Evolutionary conservation across 2,888 invertebrate genomes (phyloP), one percentile per base, ranked within the genome.

Genomic region (Leptinotarsa juncta): DNA sequence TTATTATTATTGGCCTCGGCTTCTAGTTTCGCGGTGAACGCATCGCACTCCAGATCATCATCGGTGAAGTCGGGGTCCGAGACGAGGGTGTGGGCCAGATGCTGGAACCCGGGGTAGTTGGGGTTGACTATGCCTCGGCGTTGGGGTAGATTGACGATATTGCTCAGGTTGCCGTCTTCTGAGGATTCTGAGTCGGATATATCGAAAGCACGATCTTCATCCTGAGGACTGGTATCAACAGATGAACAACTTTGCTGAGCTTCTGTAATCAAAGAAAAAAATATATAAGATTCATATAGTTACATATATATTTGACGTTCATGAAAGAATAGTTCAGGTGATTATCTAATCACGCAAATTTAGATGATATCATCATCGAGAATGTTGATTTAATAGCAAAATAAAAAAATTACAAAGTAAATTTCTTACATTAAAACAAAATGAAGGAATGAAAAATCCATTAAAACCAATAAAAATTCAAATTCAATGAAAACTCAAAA

Each of bases 81-180:
- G 62, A 83, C 82, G 65, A 94, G 89, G 76, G 93, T 93, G 83
- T 94, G 93, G 20, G 94, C 95, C 83, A 95, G 90, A 87, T 95
- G 94, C 86, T 95, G 94, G 87, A 95, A 95, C 73, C 95, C 95
- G 26, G 95, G 93, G 88, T 95, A 95, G 88, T 95, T 95, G 69
- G 95, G 95, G 89, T 95, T 95, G 83, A 94, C 93, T 81, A 95
- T 94, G 80, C 95, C 93, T 90, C 69, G 71, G 16, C 49, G 76
- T 26, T 69, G 74, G 42, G 70, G 76, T 55, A 74, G 78, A 65
- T 42, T 75, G 67, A 67, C 78, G 62, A 72, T 92, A 92, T 84
- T 88, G 87, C 18, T 84, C 75, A 77, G 88, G 81, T 88, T 88
- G 78, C 86, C 86, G 77, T 88, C 88, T 65, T 88, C 88, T 48